Evolutionary conservation across 2,888 invertebrate genomes (phyloP).

Genomic region (Thumatha senex): DNA sequence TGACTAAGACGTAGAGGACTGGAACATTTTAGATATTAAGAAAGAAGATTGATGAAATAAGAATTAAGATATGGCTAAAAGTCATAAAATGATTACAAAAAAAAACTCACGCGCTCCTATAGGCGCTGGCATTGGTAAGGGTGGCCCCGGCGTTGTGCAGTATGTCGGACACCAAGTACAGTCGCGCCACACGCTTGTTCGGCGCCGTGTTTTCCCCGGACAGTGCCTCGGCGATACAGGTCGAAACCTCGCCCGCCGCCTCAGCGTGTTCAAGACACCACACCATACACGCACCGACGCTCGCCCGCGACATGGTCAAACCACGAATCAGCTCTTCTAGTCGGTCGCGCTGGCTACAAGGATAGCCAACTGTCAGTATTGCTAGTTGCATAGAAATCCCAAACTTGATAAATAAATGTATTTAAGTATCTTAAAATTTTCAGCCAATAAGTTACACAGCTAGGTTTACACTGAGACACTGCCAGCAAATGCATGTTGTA

Average conservation of each 20-base stretch:
- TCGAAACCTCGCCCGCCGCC: constrained; percentile 96
- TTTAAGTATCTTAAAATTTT: too few relatives aligned
- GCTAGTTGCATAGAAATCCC: too few relatives aligned
- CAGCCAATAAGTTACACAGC: too few relatives aligned
- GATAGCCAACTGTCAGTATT: neutral
- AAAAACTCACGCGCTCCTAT: constrained; percentile 89
- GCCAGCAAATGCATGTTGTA: too few relatives aligned
- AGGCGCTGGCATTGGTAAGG: constrained; percentile 97
- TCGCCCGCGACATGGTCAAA: constrained; percentile 90
- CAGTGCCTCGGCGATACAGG: constrained; percentile 94
- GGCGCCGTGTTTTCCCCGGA: constrained; percentile 90
- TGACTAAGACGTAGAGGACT: too few relatives aligned
- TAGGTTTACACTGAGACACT: too few relatives aligned
- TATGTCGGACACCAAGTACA: constrained; percentile 98
- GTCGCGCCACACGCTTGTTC: constrained; percentile 94
- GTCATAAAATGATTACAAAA: too few relatives aligned
- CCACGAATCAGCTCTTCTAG: constrained; percentile 95
- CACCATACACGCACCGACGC: constrained; percentile 98
- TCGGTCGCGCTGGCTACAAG: constrained; percentile 92
- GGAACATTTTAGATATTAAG: too few relatives aligned
- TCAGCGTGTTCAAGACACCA: constrained; percentile 99
- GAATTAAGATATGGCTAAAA: too few relatives aligned
- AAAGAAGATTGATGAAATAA: too few relatives aligned
- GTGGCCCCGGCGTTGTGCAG: constrained; percentile 98
- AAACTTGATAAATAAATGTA: too few relatives aligned